Evolutionary conservation across 2,888 invertebrate genomes (phyloP).

Genomic region (Geotrupes spiniger): DNA sequence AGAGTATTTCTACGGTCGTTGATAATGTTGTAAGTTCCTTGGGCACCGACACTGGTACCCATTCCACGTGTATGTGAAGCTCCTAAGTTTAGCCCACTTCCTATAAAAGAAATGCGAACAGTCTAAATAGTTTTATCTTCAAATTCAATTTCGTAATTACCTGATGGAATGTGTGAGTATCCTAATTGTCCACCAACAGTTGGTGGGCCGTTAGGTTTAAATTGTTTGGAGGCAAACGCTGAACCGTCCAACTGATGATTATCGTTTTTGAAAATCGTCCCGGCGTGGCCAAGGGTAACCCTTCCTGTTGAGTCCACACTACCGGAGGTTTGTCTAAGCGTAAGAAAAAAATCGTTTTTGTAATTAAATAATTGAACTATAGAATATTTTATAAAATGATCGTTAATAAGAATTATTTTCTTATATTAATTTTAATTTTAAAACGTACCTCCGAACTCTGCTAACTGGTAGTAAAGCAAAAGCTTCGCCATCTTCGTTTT

Average conservation of each 20-base stretch:
- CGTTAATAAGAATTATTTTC: background rate
- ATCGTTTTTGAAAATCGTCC: no score
- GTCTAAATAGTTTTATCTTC: no score
- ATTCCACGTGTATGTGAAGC: slow-evolving; percentile 18
- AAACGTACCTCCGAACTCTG: slow-evolving; percentile 1
- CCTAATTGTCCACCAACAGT: slow-evolving; percentile 25
- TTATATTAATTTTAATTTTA: background rate
- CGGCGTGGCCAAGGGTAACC: no score
- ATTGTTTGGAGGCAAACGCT: slow-evolving; percentile 20
- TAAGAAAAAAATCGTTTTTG: no score
- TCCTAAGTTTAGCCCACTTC: slow-evolving; percentile 15
- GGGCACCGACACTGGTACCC: slow-evolving; percentile 20
- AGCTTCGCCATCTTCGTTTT: background rate
- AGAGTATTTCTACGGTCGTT: slow-evolving; percentile 19
- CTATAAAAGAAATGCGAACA: slow-evolving; percentile 9
- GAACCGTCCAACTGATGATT: slow-evolving; percentile 25
- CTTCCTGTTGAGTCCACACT: no score
- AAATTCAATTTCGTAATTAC: no score
- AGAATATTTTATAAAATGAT: background rate
- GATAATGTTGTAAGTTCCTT: slow-evolving; percentile 18
- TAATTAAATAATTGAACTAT: slow-evolving; percentile 5
- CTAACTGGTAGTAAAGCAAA: background rate
- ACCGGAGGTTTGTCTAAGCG: no score
- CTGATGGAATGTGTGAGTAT: slow-evolving; percentile 27
- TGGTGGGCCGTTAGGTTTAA: slow-evolving; percentile 24